phyloP scores from a whole-genome alignment of 2,113 vertebrate species.

The Microtus richardsoni region DNA sequence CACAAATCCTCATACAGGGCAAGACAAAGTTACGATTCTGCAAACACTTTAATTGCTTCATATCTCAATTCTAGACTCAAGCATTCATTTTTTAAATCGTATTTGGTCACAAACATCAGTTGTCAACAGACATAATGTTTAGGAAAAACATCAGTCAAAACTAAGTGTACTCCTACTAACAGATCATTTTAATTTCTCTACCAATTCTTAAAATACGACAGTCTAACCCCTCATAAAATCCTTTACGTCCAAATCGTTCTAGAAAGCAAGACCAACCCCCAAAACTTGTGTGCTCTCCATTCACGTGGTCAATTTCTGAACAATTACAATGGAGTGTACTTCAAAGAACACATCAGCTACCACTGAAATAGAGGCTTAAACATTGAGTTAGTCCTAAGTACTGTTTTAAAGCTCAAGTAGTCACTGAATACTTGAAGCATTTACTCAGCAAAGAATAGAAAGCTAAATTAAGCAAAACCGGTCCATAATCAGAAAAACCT shows the following conservation, averaged over 20 bases:
- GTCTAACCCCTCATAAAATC: constrained; percentile 16
- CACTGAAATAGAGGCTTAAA: not conserved
- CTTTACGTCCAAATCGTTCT: constrained; percentile 27
- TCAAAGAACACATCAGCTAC: constrained; percentile 6
- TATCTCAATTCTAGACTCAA: constrained; percentile 33
- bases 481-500: not conserved
- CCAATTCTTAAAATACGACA: constrained; percentile 32
- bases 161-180: not conserved
- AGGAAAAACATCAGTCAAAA: constrained; percentile 6
- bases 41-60: not conserved
- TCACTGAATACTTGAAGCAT: not conserved
- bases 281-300: not conserved
- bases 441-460: constrained; percentile 9
- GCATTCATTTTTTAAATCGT: constrained; percentile 39
- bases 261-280: constrained; percentile 35
- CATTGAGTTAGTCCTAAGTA: not conserved
- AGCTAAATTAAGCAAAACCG: constrained; percentile 18
- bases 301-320: not conserved
- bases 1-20: not conserved
- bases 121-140: constrained; percentile 50
- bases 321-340: not conserved
- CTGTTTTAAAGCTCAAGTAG: not conserved
- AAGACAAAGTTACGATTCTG: constrained; percentile 42
- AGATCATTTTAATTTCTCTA: constrained; percentile 15
- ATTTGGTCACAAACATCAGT: not conserved